These are phyloP conservation scores for Latrodectus hesperus DNA, from an alignment of 2,888 invertebrate species.

Conservation along the genomic window DNA sequence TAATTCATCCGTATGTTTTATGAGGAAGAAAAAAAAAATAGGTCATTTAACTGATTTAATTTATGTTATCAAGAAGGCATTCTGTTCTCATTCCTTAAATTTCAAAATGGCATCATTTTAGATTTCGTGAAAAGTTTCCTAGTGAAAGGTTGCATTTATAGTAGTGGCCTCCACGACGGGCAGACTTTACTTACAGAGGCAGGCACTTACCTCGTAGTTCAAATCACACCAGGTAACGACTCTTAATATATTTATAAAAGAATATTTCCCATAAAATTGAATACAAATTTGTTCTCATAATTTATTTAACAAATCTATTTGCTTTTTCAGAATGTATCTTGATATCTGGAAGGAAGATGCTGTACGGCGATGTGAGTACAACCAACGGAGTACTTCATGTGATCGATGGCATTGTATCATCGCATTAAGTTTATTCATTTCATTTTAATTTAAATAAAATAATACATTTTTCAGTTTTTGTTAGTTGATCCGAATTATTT, in stretches of 20 bases:
- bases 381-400: slow-evolving; percentile 72
- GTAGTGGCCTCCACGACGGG: slow-evolving; percentile 44
- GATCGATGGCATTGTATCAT: slow-evolving; percentile 58
- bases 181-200: slow-evolving; percentile 27
- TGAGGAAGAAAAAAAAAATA: too few relatives aligned
- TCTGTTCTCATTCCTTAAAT: too few relatives aligned
- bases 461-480: background rate
- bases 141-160: slow-evolving; percentile 55
- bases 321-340: slow-evolving; percentile 67
- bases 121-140: slow-evolving; percentile 50
- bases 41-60: too few relatives aligned
- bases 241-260: background rate
- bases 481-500: background rate
- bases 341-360: slow-evolving; percentile 69
- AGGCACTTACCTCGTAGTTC: slow-evolving; percentile 40
- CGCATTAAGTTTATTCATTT: background rate
- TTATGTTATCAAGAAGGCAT: too few relatives aligned
- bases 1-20: too few relatives aligned
- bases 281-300: background rate
- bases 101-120: background rate
- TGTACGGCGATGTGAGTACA: slow-evolving; percentile 74
- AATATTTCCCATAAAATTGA: background rate
- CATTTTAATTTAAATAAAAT: slow-evolving; percentile 27
- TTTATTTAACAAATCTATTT: background rate
- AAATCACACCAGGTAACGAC: slow-evolving; percentile 46